These are phyloP conservation scores for Tetheella fluctuosa DNA, from an alignment of 2,888 invertebrate species.

Conservation along the genomic window DNA sequence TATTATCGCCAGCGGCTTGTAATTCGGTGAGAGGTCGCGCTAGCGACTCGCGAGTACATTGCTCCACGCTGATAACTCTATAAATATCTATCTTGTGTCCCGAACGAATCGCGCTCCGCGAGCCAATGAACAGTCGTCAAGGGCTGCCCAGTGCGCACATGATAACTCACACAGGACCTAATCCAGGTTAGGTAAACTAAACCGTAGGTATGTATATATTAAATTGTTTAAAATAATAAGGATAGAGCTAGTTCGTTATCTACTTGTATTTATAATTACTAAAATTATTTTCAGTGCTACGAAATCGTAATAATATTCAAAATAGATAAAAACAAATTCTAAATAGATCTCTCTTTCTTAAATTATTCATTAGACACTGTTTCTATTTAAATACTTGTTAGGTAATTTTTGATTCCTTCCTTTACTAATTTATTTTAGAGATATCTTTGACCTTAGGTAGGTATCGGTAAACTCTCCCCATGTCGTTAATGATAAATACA, in stretches of 20 bases:
- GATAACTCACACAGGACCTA: constrained; percentile 13
- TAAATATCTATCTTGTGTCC: constrained; percentile 68
- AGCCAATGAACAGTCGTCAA: constrained; percentile 51
- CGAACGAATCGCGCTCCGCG: constrained; percentile 54
- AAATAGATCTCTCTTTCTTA: too few species aligned
- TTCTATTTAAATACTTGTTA: background rate
- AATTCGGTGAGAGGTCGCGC: constrained; percentile 38
- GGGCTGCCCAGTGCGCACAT: constrained; percentile 37
- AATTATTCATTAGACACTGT: too few species aligned
- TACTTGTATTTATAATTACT: too few species aligned
- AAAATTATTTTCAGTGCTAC: too few species aligned
- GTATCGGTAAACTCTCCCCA: constrained; percentile 30
- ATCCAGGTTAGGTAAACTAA: too few species aligned
- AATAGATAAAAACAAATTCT: too few species aligned
- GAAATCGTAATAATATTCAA: too few species aligned
- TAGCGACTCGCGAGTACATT: constrained; percentile 57
- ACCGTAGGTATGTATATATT: too few species aligned
- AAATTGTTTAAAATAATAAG: too few species aligned
- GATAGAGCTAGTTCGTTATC: too few species aligned
- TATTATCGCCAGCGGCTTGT: constrained; percentile 22
- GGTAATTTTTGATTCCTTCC: background rate
- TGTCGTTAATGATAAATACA: constrained; percentile 37
- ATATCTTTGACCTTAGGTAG: constrained; percentile 35
- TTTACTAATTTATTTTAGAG: constrained; percentile 6
- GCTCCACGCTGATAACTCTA: constrained; percentile 77